A percentile compares a stretch with the other conserved stretches of the same genome.
Evolutionary conservation across 2,888 invertebrate species (phyloP).

Genomic region (Amphipoea oculea): DNA sequence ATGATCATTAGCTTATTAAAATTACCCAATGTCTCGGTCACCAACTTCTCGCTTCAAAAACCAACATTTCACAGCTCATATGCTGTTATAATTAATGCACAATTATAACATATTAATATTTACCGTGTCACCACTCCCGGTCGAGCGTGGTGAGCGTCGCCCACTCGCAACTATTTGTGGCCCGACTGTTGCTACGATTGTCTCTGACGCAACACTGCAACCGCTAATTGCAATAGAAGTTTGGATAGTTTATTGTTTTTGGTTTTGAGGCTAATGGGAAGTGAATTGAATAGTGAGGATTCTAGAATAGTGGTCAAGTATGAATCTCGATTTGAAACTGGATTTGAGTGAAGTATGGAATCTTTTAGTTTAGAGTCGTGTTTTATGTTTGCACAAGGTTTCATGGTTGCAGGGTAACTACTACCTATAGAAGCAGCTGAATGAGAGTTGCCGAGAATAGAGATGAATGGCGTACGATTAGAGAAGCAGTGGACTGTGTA

Average conservation of each 20-base stretch:
- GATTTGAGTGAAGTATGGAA: background rate
- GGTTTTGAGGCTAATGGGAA: background rate
- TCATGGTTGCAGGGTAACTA: background rate
- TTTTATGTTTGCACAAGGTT: background rate
- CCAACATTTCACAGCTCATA: conserved; percentile 52
- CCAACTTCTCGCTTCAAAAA: conserved; percentile 32
- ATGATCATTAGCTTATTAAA: background rate
- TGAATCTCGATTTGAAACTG: background rate
- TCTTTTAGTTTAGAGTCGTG: background rate
- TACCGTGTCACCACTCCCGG: conserved; percentile 53
- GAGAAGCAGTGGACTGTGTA: background rate
- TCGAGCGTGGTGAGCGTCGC: conserved; percentile 46
- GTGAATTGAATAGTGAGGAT: conserved; percentile 10
- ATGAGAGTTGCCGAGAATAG: background rate
- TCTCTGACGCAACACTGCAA: conserved; percentile 61
- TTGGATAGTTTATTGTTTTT: conserved; percentile 17
- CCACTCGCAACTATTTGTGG: conserved; percentile 62
- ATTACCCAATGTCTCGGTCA: conserved; percentile 48
- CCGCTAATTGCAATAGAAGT: conserved; percentile 54
- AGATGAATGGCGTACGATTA: background rate
- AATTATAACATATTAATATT: conserved; percentile 65
- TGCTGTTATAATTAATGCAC: conserved; percentile 56
- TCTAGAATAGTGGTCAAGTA: background rate
- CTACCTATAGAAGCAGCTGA: background rate
- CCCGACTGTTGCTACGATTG: conserved; percentile 52